Percentiles rank a stretch among this genome's conserved stretches.
Evolutionary conservation across 2,888 invertebrate species (phyloP).

Genomic region (Blastobasis lacticolella): DNA sequence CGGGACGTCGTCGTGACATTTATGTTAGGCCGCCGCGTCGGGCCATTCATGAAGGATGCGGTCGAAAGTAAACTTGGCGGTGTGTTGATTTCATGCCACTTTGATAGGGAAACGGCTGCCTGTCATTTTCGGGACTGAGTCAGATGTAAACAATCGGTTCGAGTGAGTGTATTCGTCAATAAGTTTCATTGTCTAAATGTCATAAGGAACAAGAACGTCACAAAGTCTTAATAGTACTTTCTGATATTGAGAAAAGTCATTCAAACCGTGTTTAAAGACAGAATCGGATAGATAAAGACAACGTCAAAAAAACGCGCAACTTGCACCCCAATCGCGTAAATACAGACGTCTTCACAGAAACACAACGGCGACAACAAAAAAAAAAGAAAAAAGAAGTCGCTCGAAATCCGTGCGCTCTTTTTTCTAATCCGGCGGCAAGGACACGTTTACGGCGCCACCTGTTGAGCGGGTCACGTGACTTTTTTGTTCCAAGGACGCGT

Average conservation of each 20-base stretch:
- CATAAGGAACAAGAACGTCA: too few species aligned
- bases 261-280: too few species aligned
- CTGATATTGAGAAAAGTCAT: too few species aligned
- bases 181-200: too few species aligned
- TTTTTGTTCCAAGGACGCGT: conserved; percentile 72
- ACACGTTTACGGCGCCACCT: conserved; percentile 69
- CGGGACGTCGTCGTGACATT: conserved; percentile 70
- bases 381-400: neutral
- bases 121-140: too few species aligned
- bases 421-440: conserved; percentile 62
- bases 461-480: conserved; percentile 71
- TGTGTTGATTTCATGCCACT: neutral
- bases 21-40: conserved; percentile 67
- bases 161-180: too few species aligned
- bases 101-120: too few species aligned
- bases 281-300: too few species aligned
- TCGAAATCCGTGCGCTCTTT: conserved; percentile 20
- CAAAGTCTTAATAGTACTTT: too few species aligned
- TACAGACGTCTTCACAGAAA: too few species aligned
- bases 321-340: too few species aligned
- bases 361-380: neutral
- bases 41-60: conserved; percentile 64
- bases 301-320: neutral
- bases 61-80: conserved; percentile 57
- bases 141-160: too few species aligned